Conservation (phyloP, 2,888 invertebrate species). For the Drosophila kambysellisi region DNA sequence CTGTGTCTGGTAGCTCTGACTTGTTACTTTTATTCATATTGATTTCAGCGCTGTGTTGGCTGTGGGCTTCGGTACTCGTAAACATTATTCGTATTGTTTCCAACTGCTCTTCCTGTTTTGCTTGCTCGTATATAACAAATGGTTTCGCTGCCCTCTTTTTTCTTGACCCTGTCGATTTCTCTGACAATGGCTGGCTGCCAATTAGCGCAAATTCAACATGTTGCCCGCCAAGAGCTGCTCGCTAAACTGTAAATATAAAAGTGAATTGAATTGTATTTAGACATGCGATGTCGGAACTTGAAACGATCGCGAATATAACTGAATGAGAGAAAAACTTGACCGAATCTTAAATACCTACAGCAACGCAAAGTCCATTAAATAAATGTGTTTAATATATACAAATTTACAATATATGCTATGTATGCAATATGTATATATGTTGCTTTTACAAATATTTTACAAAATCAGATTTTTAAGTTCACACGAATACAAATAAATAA, state of each 20-base stretch:
- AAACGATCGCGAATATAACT: neutral
- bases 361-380: neutral
- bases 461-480: neutral
- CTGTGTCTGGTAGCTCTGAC: conserved; percentile 21
- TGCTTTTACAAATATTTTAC: neutral
- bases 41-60: conserved; percentile 4
- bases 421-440: neutral
- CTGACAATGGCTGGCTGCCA: conserved; percentile 56
- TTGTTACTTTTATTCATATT: conserved; percentile 20
- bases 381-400: neutral
- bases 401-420: neutral
- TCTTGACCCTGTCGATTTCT: conserved; percentile 2
- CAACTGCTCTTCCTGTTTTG: neutral
- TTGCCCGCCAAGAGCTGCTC: conserved; percentile 42
- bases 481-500: neutral
- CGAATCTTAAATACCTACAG: neutral
- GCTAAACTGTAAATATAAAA: conserved; percentile 55
- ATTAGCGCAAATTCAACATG: conserved; percentile 60
- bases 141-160: conserved; percentile 13
- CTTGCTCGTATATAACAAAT: conserved; percentile 8
- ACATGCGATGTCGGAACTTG: neutral
- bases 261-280: conserved; percentile 23
- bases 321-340: neutral
- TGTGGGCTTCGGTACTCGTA: conserved; percentile 18
- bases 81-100: conserved; percentile 44